Evolutionary conservation across 1,140 invertebrate genomes (phyloP).

Genomic region (Temnothorax curvispinosus): DNA sequence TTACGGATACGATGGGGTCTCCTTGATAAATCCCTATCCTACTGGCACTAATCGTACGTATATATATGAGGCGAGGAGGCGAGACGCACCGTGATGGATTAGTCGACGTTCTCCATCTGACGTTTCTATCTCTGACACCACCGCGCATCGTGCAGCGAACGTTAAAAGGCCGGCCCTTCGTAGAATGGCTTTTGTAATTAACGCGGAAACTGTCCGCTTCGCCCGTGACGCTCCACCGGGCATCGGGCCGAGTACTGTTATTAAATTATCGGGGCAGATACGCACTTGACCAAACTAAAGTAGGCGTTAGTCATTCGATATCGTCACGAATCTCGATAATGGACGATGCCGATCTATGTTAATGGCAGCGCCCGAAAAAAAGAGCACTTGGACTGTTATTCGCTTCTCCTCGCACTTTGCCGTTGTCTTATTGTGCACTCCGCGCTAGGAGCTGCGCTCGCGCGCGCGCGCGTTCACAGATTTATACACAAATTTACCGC

Average conservation of each 20-base stretch:
- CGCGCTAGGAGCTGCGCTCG: background rate
- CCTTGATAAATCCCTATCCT: slow-evolving; percentile 57
- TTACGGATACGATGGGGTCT: slow-evolving; percentile 33
- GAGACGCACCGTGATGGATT: slow-evolving; percentile 67
- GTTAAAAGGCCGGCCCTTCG: slow-evolving; percentile 59
- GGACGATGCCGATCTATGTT: slow-evolving; percentile 24
- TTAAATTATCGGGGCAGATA: slow-evolving; percentile 66
- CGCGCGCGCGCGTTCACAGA: background rate
- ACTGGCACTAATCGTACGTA: slow-evolving; percentile 55
- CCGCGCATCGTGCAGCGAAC: slow-evolving; percentile 57
- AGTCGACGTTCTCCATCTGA: slow-evolving; percentile 67
- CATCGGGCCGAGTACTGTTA: slow-evolving; percentile 51
- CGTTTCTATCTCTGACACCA: slow-evolving; percentile 75
- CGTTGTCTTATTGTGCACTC: background rate
- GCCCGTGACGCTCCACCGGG: slow-evolving; percentile 14
- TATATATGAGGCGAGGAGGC: background rate
- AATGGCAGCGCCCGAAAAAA: background rate
- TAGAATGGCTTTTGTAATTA: slow-evolving; percentile 77
- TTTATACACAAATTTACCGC: slow-evolving; percentile 15
- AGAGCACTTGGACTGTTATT: background rate
- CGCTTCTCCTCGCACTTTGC: background rate
- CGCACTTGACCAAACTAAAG: slow-evolving; percentile 53
- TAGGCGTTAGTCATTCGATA: slow-evolving; percentile 39
- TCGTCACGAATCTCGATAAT: slow-evolving; percentile 35
- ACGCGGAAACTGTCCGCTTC: slow-evolving; percentile 68